These are phyloP conservation scores for Megastigmus dorsalis DNA, from an alignment of 2,888 invertebrate genomes.

Conservation along the genomic window DNA sequence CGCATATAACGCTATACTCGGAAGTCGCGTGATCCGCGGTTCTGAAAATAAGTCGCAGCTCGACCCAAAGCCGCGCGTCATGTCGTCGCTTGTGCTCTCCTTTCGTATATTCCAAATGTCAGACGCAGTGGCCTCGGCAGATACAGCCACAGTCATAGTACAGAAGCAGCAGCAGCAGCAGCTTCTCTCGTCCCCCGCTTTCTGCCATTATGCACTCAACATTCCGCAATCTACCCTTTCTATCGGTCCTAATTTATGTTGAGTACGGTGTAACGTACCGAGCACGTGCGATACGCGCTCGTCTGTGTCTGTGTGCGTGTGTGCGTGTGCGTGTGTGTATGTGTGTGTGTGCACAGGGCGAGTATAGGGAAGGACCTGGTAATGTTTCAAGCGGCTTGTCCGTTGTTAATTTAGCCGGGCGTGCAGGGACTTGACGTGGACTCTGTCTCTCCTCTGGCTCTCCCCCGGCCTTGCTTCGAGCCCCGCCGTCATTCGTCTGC, in stretches of 20 bases:
- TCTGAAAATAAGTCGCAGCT: constrained; percentile 53
- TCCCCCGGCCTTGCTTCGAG: too few species aligned
- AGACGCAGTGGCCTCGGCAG: too few species aligned
- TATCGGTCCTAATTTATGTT: constrained; percentile 74
- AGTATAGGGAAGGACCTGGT: too few species aligned
- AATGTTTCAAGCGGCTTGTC: constrained; percentile 74
- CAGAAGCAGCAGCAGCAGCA: too few species aligned
- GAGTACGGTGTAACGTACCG: constrained; percentile 71
- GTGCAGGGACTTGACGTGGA: constrained; percentile 68
- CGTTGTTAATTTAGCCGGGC: constrained; percentile 72
- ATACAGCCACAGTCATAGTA: too few species aligned
- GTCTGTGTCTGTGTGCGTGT: constrained; percentile 1
- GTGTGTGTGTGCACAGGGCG: constrained; percentile 62
- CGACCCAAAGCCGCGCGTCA: neutral
- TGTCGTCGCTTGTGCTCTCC: constrained; percentile 43
- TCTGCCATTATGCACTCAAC: constrained; percentile 66
- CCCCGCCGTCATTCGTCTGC: too few species aligned
- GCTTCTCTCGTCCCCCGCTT: constrained; percentile 58
- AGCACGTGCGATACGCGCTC: neutral
- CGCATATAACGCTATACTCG: constrained; percentile 30
- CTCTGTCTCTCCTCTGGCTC: constrained; percentile 68
- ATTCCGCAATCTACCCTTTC: constrained; percentile 73
- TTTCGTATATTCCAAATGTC: neutral
- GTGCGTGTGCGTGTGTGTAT: constrained; percentile 44
- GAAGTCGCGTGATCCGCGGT: constrained; percentile 52